Base-by-base conservation (phyloP, 2,113 vertebrate genomes). In the Perca schrenkii region DNA sequence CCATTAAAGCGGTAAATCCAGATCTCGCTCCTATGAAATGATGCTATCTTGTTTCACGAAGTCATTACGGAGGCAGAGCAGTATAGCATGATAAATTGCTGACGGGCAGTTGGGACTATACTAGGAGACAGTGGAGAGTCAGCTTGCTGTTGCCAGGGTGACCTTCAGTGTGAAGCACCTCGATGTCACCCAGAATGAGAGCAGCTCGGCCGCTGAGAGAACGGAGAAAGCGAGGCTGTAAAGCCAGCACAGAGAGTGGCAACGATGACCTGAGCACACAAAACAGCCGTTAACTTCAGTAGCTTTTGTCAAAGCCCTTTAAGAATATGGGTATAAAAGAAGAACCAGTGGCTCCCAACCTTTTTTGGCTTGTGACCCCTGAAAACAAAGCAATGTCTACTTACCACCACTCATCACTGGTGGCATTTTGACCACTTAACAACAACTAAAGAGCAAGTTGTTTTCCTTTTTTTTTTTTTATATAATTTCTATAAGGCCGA, bases 31-130 rank as follows among this genome's bases (percentile, higher is more conserved):
- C 57, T 19, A 53, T 72, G 71, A 84, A 75, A 77, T 1, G 19
- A 49, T 21, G 74, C 70, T 66, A 82, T 82, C 82, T 50, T 43
- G 73, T 87, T 91, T 87, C 88, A 90, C 77, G 83, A 82, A 90
- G 66, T 85, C 86, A 77, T 87, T 76, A 81, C 47, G 77, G 76
- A 56, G 75, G 73, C 74, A 40, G 78, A 66, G 68, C 15, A 14
- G 43, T 17, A 57, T 19, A 68, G 74, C 36, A 15, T 84, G 87
- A 94, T 80, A 71, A 88, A 94, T 80, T 69, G 85, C 89, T 56
- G 79, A 77, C 3, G 7, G 89, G 50, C 67, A 31, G 58, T 21
- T 56, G 31, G 66, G 92, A 56, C 86, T 91, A 88, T 79, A 91
- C 91, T 70, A 81, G 88, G 86, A 89, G 71, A 79, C 31, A 58